phyloP scores from a whole-genome alignment of 2,888 invertebrate genomes.

The Nesidiocoris tenuis region DNA sequence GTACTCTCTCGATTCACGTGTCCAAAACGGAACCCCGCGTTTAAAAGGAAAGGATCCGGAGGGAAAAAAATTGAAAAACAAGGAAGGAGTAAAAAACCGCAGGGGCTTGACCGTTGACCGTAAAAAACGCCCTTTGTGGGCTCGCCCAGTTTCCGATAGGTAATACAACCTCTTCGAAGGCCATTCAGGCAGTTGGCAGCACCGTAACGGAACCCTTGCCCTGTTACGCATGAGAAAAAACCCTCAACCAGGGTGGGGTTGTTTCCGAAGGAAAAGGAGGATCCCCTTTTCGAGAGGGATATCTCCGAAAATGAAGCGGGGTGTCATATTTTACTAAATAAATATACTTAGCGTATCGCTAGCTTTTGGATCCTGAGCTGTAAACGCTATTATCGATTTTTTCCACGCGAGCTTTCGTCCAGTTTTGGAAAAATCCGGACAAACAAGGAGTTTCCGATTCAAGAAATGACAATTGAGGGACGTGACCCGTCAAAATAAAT shows the following conservation, averaged over 20 bases:
- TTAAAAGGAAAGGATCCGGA: not conserved
- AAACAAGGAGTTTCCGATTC: not conserved
- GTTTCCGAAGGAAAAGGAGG: no score
- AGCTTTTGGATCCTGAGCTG: no score
- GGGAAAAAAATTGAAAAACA: not conserved
- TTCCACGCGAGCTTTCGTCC: no score
- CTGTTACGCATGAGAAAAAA: not conserved
- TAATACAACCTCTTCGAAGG: not conserved
- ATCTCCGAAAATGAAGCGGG: no score
- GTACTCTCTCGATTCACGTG: no score
- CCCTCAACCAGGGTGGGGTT: no score
- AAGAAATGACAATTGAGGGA: not conserved
- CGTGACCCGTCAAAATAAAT: not conserved
- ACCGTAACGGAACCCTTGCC: not conserved
- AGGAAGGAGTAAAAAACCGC: conserved; percentile 4
- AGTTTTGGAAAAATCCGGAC: no score
- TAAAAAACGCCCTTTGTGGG: not conserved
- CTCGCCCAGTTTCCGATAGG: not conserved
- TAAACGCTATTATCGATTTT: no score
- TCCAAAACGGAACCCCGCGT: not conserved
- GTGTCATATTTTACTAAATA: no score
- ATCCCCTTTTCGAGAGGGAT: no score
- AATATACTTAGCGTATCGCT: no score
- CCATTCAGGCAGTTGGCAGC: not conserved
- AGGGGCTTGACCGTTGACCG: not conserved